Conservation (phyloP, 1,140 invertebrate species). For the Ladona fulva region DNA sequence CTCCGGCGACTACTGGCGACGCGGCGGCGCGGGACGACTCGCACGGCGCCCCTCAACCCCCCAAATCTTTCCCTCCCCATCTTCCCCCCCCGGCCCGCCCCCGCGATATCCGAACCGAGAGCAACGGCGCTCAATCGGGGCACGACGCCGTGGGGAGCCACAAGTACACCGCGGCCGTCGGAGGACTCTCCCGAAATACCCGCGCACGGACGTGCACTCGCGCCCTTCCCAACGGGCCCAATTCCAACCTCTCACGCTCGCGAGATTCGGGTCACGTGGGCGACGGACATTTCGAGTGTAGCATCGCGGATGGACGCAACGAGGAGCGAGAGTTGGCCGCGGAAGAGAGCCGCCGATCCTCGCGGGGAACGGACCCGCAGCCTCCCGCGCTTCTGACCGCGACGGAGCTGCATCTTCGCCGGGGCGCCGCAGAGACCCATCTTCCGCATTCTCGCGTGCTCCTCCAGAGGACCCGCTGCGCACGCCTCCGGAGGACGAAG, state of each 20-base stretch:
- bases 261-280: too few species aligned
- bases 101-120: neutral
- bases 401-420: neutral
- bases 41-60: neutral
- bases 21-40: conserved; percentile 1
- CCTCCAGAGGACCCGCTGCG: too few species aligned
- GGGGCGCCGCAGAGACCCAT: too few species aligned
- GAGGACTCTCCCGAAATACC: neutral
- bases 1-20: neutral
- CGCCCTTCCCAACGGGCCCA: too few species aligned
- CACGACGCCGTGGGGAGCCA: neutral
- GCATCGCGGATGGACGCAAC: neutral
- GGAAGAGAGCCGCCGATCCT: neutral
- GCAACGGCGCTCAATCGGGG: neutral
- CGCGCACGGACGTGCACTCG: too few species aligned
- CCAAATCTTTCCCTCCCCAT: neutral
- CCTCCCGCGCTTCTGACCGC: neutral
- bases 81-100: neutral
- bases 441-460: too few species aligned
- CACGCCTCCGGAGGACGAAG: neutral
- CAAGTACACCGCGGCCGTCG: neutral
- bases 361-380: neutral
- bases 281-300: too few species aligned
- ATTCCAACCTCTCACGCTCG: too few species aligned
- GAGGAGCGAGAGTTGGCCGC: neutral